Base-by-base conservation (phyloP, 2,113 vertebrate species). In the Nothobranchius kuhntae region DNA sequence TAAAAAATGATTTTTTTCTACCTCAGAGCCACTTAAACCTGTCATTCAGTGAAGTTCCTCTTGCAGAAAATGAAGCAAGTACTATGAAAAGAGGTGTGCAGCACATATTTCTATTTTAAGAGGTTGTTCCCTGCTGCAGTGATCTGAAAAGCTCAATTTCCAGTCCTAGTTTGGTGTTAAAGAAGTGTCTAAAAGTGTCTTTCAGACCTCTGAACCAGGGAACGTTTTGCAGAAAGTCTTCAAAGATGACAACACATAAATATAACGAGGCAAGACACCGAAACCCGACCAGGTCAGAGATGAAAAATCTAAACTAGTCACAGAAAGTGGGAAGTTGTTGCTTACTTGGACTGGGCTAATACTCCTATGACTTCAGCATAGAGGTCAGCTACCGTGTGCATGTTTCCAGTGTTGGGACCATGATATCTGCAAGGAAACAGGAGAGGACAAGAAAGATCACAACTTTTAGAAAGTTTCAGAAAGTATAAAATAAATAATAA, bases 301-400 rank as follows among this genome's bases (percentile, higher is more conserved):
- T 50, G 35, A 50, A 64, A 67, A 11, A 58, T 40, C 44, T 55
- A 44, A 52, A 35, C 14, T 3, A 15, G 21, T 21, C 3, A 21
- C 30, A 36, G 8, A 47, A n/a, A 21, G 40, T 55, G 24, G 8
- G 9, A 69, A 61, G 24, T 14, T 47, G 64, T 42, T 13, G 55
- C 97, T 94, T 92, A 99, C 97, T 96, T 99, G 81, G 97, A 96
- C 91, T 98, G 96, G 53, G 97, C 96, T 87, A 99, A 85, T 42
- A 99, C 96, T 17, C 97, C 97, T 63, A 96, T 94, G 80, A 99
- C 96, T 91, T 99, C 97, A 51, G 97, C 97, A 77, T 99, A 99
- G 15, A 99, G 93, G 89, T 99, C 97, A 14, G 97, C 96, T 83
- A 98, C 96, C 73, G 98, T 98, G 87, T 99, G 97, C 96, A 98